A percentile compares a stretch with the other conserved stretches of the same genome.
These are phyloP conservation scores for Cervus canadensis DNA, from an alignment of 2,113 vertebrate species.

Conservation along the genomic window DNA sequence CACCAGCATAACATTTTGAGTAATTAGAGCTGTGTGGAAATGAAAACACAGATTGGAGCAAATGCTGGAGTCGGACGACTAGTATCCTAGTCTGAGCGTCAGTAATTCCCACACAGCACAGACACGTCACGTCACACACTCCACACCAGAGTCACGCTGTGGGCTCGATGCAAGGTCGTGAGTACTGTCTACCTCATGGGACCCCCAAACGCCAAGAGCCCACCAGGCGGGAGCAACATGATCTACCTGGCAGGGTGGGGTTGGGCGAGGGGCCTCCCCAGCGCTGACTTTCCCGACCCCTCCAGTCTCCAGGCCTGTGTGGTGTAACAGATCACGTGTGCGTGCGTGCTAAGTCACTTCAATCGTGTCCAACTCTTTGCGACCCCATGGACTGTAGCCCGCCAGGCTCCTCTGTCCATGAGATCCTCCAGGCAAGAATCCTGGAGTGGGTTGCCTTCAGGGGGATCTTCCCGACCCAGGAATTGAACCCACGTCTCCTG, in stretches of 20 bases:
- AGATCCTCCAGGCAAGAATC: neutral
- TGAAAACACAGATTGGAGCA: too few species aligned
- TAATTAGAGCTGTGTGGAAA: neutral
- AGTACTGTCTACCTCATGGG: rapidly evolving
- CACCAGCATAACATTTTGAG: neutral
- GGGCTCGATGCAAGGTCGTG: rapidly evolving
- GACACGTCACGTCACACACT: rapidly evolving
- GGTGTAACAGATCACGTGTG: neutral
- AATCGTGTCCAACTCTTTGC: neutral
- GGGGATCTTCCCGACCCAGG: neutral
- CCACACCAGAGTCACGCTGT: neutral
- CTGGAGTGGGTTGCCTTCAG: neutral
- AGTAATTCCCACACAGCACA: rapidly evolving
- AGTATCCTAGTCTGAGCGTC: too few species aligned
- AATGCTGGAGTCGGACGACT: rapidly evolving
- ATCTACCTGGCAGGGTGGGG: rapidly evolving
- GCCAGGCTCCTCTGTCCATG: neutral
- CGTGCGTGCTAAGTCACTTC: neutral
- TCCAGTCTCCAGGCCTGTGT: too few species aligned
- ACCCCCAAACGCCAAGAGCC: rapidly evolving
- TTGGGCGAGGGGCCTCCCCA: rapidly evolving
- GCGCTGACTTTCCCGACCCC: too few species aligned
- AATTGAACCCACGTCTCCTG: neutral
- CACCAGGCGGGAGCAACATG: rapidly evolving
- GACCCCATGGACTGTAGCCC: neutral